Evolutionary conservation across 2,113 vertebrate species (phyloP), one percentile per base, ranked within the genome.

Genomic region (Anarhynchus alexandrinus): DNA sequence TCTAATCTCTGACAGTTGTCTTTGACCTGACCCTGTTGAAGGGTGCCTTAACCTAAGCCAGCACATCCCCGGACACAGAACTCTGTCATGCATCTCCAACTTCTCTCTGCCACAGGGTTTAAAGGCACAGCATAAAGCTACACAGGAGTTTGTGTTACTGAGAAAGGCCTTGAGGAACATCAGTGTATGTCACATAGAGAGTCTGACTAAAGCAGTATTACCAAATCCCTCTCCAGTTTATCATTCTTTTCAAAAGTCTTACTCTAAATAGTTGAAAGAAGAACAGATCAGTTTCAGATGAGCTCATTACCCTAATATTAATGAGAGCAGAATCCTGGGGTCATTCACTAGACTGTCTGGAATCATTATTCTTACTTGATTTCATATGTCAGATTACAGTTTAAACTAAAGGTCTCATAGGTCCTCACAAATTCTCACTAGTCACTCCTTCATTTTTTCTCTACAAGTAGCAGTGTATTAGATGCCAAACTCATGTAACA

Each of bases 131-230:
- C 98, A 98, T 97, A 94, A 99, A 98, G 97, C 98, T 99, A 96
- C 98, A 98, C 91, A 99, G 98, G 55, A 98, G 96, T 88, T 99
- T 98, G 98, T 72, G 98, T 73, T 98, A 96, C 86, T 98, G 98
- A 55, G 99, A 98, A 64, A 98, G 98, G 32, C 98, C 98, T 25
- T 97, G 95, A 10, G 98, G 98, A 69, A 99, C 84, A 8, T 98
- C 98, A 17, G 93, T 96, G 61, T 98, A 98, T 9, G 97, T 93
- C 5, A 96, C 98, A 29, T 98, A 96, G 59, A 98, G 95, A 16
- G 98, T 98, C 89, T 98, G 97, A 55, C 97, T 96, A 52, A 99
- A 45, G 93, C 1, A 99, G 92, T 32, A 93, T 98, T 61, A 85
- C 65, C 36, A 99, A 93, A 49, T 98, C 97, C 7, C 97, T n/a